Conservation (phyloP, 1,140 invertebrate species). For the Rhagoletis zephyria region DNA sequence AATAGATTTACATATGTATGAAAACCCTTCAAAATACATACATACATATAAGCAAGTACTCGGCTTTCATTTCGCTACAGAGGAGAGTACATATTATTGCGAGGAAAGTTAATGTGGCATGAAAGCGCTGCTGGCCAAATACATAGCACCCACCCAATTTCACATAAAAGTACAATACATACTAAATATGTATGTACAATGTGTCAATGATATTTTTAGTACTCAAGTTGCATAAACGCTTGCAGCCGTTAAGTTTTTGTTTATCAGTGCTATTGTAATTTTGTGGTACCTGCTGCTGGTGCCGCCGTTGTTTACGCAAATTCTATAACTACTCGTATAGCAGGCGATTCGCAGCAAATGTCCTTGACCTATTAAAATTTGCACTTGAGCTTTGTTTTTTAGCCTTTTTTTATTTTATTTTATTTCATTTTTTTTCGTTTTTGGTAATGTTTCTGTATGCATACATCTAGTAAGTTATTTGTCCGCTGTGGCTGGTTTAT, state of each 20-base stretch:
- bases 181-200: too few species aligned
- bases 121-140: not conserved
- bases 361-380: slow-evolving; percentile 54
- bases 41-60: not conserved
- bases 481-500: not conserved
- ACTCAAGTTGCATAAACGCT: not conserved
- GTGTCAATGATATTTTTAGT: not conserved
- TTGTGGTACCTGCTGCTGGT: not conserved
- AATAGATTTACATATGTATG: not conserved
- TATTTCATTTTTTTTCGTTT: not conserved
- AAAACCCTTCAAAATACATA: not conserved
- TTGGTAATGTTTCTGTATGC: not conserved
- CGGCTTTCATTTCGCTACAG: not conserved
- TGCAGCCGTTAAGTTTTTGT: not conserved
- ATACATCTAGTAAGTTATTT: not conserved
- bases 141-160: not conserved
- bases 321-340: not conserved
- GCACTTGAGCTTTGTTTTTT: not conserved
- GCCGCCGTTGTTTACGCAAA: slow-evolving; percentile 33
- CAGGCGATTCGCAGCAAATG: not conserved
- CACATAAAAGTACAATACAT: not conserved
- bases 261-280: not conserved
- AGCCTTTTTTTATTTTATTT: not conserved
- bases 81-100: too few species aligned
- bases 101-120: too few species aligned